These are phyloP conservation scores for Allobates femoralis DNA, from an alignment of 2,797 vertebrate genomes.

Conservation along the genomic window DNA sequence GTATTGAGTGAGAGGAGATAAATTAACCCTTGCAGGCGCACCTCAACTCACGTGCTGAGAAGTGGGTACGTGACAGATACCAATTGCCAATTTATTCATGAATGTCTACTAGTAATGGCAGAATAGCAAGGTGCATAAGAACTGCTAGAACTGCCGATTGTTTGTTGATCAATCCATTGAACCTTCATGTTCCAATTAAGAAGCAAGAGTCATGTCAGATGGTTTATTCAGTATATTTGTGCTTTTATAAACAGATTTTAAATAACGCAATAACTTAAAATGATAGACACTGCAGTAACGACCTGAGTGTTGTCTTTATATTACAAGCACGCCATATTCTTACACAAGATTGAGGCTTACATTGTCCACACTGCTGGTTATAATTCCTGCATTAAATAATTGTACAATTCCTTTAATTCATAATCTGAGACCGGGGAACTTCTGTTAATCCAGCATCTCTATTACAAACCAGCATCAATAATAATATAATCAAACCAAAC, in stretches of 20 bases:
- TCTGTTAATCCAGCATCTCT: background rate
- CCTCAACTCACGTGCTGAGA: too few species aligned
- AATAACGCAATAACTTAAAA: slow-evolving; percentile 34
- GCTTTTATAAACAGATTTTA: slow-evolving; percentile 47
- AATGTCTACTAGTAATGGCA: too few species aligned
- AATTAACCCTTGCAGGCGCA: too few species aligned
- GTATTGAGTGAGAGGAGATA: too few species aligned
- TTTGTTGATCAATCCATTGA: background rate
- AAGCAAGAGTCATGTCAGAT: background rate
- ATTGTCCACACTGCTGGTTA: background rate
- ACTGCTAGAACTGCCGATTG: too few species aligned
- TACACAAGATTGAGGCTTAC: slow-evolving; percentile 20
- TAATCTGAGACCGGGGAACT: too few species aligned
- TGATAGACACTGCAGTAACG: slow-evolving; percentile 9
- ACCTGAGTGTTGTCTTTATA: slow-evolving; percentile 45
- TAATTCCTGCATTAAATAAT: background rate
- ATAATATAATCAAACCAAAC: background rate
- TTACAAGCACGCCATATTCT: slow-evolving; percentile 29
- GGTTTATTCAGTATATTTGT: slow-evolving; percentile 51
- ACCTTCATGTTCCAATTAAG: background rate
- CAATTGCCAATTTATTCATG: too few species aligned
- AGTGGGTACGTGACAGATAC: too few species aligned
- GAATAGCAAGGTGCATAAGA: too few species aligned
- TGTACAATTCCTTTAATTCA: background rate
- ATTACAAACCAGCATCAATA: background rate